These are phyloP conservation scores for Calidris pygmaea DNA, from an alignment of 2,113 vertebrate species.

Conservation along the genomic window DNA sequence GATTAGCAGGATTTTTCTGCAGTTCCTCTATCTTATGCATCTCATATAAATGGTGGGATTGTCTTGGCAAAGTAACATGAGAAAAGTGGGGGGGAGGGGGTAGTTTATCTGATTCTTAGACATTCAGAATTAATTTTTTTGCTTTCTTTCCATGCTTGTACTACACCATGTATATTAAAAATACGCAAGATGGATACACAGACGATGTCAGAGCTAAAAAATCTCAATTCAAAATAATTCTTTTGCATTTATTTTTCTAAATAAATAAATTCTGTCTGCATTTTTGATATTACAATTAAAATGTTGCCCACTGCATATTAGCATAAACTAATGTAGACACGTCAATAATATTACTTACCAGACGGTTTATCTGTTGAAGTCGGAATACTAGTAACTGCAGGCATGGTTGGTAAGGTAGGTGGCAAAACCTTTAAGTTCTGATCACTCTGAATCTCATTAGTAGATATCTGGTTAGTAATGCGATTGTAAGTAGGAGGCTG, in stretches of 20 bases:
- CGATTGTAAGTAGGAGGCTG: constrained; percentile 86
- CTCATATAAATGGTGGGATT: background rate
- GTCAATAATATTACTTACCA: constrained; percentile 78
- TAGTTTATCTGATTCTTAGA: background rate
- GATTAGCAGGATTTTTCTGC: background rate
- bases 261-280: background rate
- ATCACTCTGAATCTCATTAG: constrained; percentile 97
- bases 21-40: background rate
- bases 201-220: background rate
- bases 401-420: constrained; percentile 89
- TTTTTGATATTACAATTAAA: background rate
- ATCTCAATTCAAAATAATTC: background rate
- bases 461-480: constrained; percentile 89
- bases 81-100: background rate
- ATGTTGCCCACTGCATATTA: background rate
- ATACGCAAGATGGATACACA: background rate
- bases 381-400: constrained; percentile 86
- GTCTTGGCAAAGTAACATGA: background rate
- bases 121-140: background rate
- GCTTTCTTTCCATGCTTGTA: background rate
- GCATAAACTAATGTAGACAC: background rate
- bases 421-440: constrained; percentile 89
- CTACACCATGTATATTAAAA: background rate
- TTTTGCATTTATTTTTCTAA: background rate
- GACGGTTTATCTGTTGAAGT: constrained; percentile 92